A percentile compares a stretch with the other conserved stretches of the same genome.
These are phyloP conservation scores for Myopa testacea DNA, from an alignment of 2,888 invertebrate genomes.

Conservation along the genomic window DNA sequence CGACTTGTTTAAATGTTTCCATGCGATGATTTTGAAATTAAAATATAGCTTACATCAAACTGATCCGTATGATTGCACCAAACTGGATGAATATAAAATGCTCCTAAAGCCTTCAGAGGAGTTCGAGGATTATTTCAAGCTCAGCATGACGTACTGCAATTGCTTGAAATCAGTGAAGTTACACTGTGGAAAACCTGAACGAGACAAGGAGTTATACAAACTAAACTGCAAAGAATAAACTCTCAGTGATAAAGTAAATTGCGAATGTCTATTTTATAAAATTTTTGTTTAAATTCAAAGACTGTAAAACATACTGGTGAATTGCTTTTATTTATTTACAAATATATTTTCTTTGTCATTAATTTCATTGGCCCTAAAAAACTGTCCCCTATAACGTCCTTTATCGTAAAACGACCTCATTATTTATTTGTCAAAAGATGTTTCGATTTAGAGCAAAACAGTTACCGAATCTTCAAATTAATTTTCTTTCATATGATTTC, in stretches of 20 bases:
- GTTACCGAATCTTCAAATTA: no score
- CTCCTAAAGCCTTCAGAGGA: constrained; percentile 53
- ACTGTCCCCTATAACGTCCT: no score
- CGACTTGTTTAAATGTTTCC: constrained; percentile 59
- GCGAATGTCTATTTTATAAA: no score
- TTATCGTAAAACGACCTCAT: no score
- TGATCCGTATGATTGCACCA: constrained; percentile 56
- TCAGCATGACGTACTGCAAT: constrained; percentile 56
- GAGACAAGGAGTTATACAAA: neutral
- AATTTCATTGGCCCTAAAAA: no score
- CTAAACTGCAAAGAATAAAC: neutral
- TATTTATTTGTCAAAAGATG: no score
- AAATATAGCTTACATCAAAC: constrained; percentile 57
- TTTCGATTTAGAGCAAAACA: no score
- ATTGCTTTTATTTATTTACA: no score
- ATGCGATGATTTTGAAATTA: constrained; percentile 54
- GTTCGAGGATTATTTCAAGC: constrained; percentile 55
- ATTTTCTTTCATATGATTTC: no score
- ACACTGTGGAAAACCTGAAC: constrained; percentile 38
- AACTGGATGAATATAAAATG: constrained; percentile 57
- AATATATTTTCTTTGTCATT: no score
- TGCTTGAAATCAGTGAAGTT: constrained; percentile 50
- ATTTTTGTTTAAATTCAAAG: no score
- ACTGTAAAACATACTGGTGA: no score
- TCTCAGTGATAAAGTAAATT: neutral